phyloP scores from a whole-genome alignment of 1,140 invertebrate genomes.

The Theocolax elegans region DNA sequence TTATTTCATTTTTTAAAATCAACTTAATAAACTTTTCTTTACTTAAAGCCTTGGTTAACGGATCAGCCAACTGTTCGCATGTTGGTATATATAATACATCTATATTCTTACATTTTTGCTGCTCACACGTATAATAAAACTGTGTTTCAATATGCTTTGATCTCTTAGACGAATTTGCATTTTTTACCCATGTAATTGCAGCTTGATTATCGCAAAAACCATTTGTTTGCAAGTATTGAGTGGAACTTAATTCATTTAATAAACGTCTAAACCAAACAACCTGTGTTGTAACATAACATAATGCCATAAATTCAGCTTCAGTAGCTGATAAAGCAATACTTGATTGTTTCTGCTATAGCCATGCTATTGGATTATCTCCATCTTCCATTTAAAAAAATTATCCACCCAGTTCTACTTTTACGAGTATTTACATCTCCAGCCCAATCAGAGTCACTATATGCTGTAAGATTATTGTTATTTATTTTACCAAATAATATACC shows the following conservation, averaged over 20 bases:
- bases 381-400: constrained; percentile 44
- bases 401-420: constrained; percentile 49
- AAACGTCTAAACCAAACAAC: constrained; percentile 22
- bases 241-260: constrained; percentile 11
- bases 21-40: not conserved
- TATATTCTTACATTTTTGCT: too few relatives aligned
- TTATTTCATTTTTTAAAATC: constrained; percentile 6
- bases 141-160: too few relatives aligned
- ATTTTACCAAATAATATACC: constrained; percentile 34
- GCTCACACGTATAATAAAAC: too few relatives aligned
- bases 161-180: too few relatives aligned
- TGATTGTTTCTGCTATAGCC: constrained; percentile 54
- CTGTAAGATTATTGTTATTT: constrained; percentile 7
- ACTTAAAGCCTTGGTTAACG: not conserved
- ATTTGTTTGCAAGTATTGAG: constrained; percentile 1
- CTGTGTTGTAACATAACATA: constrained; percentile 26
- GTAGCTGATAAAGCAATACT: constrained; percentile 57
- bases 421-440: constrained; percentile 48
- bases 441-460: constrained; percentile 45
- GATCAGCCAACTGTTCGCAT: too few relatives aligned
- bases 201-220: constrained; percentile 42
- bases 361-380: constrained; percentile 48
- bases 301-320: constrained; percentile 55
- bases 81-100: too few relatives aligned
- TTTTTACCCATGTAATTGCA: too few relatives aligned